Conservation (phyloP, 2,113 vertebrate species). For the Burhinus bistriatus region DNA sequence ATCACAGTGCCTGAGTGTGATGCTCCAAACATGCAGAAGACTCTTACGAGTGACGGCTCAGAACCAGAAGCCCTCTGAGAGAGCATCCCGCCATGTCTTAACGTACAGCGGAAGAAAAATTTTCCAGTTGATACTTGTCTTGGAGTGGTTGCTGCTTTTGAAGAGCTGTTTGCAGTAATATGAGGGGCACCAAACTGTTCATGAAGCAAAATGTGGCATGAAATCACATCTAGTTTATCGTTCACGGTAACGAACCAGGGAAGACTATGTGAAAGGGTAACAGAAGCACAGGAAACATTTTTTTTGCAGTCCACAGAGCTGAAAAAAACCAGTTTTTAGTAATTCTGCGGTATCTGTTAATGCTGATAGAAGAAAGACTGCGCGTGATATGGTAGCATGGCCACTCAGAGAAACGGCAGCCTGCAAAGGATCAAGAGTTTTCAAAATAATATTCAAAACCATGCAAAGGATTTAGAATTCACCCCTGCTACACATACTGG, state of each 20-base stretch:
- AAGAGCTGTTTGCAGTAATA: neutral
- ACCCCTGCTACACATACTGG: neutral
- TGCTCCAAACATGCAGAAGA: neutral
- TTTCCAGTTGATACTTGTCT: neutral
- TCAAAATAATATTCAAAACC: neutral
- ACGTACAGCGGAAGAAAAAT: neutral
- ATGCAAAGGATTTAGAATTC: neutral
- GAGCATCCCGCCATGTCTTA: neutral
- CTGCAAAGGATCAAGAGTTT: neutral
- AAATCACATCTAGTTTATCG: neutral
- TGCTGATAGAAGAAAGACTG: neutral
- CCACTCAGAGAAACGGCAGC: neutral
- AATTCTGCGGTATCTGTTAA: neutral
- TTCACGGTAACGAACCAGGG: neutral
- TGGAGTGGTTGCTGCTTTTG: neutral
- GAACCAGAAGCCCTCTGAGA: neutral
- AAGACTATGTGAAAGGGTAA: neutral
- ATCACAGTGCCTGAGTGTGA: neutral
- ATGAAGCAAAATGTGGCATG: neutral
- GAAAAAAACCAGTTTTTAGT: rapidly evolving
- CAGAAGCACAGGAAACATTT: neutral
- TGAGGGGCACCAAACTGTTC: neutral
- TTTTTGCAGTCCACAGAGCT: neutral
- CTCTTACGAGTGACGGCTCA: neutral
- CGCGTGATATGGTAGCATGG: rapidly evolving